Evolutionary conservation across 2,888 invertebrate genomes (phyloP).

Genomic region (Nipponacmea schrenckii): DNA sequence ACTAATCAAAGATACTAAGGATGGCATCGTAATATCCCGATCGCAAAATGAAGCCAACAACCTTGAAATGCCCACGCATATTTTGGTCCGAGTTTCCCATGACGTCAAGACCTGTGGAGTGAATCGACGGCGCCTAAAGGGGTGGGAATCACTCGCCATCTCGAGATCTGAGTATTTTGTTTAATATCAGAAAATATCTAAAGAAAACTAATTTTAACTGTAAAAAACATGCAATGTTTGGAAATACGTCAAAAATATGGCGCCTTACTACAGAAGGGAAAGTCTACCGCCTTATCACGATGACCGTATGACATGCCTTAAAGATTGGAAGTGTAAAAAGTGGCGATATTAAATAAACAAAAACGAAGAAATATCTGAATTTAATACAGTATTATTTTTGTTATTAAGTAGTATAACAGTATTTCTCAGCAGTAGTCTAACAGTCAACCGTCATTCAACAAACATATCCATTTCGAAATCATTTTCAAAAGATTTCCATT

Average conservation of each 20-base stretch:
- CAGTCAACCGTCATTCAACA: background rate
- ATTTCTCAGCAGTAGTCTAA: background rate
- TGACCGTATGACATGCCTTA: slow-evolving; percentile 1
- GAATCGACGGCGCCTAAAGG: background rate
- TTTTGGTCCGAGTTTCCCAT: background rate
- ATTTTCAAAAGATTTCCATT: no score
- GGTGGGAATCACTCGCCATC: slow-evolving; percentile 5
- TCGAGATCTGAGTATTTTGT: slow-evolving; percentile 8
- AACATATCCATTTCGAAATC: background rate
- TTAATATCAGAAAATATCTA: slow-evolving; percentile 7
- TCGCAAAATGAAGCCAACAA: no score
- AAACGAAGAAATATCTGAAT: background rate
- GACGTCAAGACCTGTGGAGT: background rate
- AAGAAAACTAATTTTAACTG: slow-evolving; percentile 3
- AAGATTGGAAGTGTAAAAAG: background rate
- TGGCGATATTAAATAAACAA: background rate
- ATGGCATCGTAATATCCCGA: no score
- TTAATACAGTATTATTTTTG: slow-evolving; percentile 6
- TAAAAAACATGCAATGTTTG: slow-evolving; percentile 5
- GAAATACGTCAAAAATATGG: slow-evolving; percentile 1
- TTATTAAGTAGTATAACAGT: background rate
- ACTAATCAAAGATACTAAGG: no score
- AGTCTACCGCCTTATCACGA: slow-evolving; percentile 5
- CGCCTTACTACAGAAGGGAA: background rate
- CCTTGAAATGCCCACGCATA: no score